phyloP scores from a whole-genome alignment of 1,140 invertebrate species.

The Frieseomelitta varia region DNA sequence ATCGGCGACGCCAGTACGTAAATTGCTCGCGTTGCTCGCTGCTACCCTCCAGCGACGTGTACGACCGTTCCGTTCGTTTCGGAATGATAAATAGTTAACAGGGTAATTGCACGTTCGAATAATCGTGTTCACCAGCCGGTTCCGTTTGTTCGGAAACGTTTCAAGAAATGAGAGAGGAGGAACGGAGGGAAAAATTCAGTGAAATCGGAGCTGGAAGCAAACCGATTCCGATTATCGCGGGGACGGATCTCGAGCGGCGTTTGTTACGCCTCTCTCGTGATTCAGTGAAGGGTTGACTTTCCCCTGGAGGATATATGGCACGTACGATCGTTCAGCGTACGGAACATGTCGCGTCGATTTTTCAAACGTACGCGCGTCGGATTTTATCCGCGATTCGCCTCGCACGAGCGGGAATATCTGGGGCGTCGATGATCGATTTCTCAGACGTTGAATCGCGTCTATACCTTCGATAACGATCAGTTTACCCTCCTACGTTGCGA shows the following conservation, averaged over 20 bases:
- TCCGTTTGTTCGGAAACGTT: not conserved
- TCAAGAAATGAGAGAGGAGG: not conserved
- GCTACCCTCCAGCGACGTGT: not conserved
- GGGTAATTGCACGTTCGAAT: not conserved
- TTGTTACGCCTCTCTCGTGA: constrained; percentile 40
- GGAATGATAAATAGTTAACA: not conserved
- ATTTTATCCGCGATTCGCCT: constrained; percentile 38
- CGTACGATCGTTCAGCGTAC: constrained; percentile 50
- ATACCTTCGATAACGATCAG: not conserved
- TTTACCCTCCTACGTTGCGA: not conserved
- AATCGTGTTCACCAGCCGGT: not conserved
- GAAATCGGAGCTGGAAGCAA: not conserved
- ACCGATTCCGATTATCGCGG: constrained; percentile 29
- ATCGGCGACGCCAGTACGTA: not conserved
- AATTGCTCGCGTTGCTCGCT: not conserved
- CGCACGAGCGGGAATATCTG: constrained; percentile 30
- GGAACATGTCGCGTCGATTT: constrained; percentile 59
- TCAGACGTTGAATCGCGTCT: constrained; percentile 12
- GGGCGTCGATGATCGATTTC: constrained; percentile 30
- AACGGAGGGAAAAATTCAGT: no score
- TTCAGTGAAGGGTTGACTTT: constrained; percentile 59
- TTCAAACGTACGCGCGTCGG: constrained; percentile 53
- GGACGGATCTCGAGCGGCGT: constrained; percentile 40
- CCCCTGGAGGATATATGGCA: constrained; percentile 30
- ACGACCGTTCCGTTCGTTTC: not conserved